Conservation (phyloP, 1,140 invertebrate genomes). For the Musca vetustissima region DNA sequence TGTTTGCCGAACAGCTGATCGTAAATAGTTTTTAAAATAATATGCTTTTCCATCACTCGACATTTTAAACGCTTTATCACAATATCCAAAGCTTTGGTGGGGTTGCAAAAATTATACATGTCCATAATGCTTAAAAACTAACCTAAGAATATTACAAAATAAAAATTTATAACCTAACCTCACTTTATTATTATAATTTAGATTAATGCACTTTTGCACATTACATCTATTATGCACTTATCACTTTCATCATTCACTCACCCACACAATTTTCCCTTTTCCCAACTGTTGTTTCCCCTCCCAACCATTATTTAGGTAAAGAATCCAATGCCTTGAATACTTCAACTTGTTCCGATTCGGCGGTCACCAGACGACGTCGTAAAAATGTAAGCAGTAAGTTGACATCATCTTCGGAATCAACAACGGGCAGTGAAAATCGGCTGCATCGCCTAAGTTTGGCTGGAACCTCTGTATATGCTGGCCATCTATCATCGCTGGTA, state of each 20-base stretch:
- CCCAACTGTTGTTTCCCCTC: neutral
- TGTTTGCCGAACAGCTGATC: too few relatives aligned
- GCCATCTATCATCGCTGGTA: conserved; percentile 74
- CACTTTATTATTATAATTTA: too few relatives aligned
- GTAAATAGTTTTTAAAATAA: too few relatives aligned
- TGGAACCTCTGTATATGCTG: conserved; percentile 59
- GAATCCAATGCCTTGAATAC: conserved; percentile 51
- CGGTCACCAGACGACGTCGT: conserved; percentile 46
- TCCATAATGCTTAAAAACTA: too few relatives aligned
- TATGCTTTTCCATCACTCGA: too few relatives aligned
- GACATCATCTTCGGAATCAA: conserved; percentile 41
- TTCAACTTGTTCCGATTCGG: conserved; percentile 53
- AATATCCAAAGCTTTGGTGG: too few relatives aligned
- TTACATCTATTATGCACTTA: neutral
- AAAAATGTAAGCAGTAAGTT: conserved; percentile 48
- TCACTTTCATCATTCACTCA: neutral
- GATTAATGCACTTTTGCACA: neutral
- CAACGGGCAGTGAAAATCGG: conserved; percentile 47
- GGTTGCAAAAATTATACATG: too few relatives aligned
- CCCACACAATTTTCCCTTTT: neutral
- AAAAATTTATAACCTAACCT: too few relatives aligned
- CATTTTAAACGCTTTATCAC: too few relatives aligned
- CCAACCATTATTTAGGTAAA: too few relatives aligned
- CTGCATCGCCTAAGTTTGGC: conserved; percentile 50
- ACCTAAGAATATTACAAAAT: too few relatives aligned